Conservation (phyloP, 2,888 invertebrate genomes). For the Emmelina monodactyla region DNA sequence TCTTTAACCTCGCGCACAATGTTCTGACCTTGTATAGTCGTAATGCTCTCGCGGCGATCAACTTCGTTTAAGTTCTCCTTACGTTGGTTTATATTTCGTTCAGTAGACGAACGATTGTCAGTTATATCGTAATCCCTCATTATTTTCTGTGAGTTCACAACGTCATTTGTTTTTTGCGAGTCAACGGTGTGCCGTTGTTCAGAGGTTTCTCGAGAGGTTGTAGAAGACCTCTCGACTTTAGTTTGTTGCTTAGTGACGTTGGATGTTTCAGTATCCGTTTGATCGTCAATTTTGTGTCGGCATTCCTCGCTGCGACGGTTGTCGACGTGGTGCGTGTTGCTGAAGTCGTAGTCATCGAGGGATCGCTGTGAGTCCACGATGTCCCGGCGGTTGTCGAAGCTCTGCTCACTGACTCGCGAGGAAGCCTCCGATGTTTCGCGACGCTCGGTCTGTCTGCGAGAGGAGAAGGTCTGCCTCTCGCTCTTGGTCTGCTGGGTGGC, state of each 20-base stretch:
- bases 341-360: constrained; percentile 11
- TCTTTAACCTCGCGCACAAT: constrained; percentile 21
- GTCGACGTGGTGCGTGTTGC: constrained; percentile 13
- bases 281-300: too few species aligned
- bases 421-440: constrained; percentile 5
- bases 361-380: constrained; percentile 2
- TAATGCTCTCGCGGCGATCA: constrained; percentile 19
- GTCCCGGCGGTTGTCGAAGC: constrained; percentile 5
- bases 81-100: constrained; percentile 16
- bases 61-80: constrained; percentile 22
- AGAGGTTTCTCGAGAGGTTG: background rate
- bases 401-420: constrained; percentile 8
- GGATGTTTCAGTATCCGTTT: constrained; percentile 6
- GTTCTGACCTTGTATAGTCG: constrained; percentile 16
- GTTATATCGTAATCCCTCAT: constrained; percentile 15
- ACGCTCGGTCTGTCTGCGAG: constrained; percentile 7
- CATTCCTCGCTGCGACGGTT: constrained; percentile 9
- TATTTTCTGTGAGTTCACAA: background rate
- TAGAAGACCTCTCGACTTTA: background rate
- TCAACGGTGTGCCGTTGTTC: background rate
- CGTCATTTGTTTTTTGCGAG: background rate
- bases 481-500: constrained; percentile 30
- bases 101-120: too few species aligned
- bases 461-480: constrained; percentile 33
- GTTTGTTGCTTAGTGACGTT: background rate